Evolutionary conservation across 2,113 vertebrate species (phyloP).

Genomic region (Periophthalmus modestus): DNA sequence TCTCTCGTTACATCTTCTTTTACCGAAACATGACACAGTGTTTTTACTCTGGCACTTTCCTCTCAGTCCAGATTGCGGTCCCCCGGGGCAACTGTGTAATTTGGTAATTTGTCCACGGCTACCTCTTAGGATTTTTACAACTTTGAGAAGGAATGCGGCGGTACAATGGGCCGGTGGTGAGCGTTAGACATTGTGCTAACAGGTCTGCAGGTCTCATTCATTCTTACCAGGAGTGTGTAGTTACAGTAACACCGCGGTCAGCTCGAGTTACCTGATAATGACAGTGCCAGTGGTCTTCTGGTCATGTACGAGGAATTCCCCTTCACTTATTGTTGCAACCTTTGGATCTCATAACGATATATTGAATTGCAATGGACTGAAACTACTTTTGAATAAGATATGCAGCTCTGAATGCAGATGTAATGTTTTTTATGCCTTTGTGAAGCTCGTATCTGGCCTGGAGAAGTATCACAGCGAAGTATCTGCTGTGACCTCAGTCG

Average conservation of each 20-base stretch:
- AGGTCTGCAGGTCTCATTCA: slow-evolving; percentile 48
- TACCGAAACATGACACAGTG: slow-evolving; percentile 75
- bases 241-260: slow-evolving; percentile 54
- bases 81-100: slow-evolving; percentile 53
- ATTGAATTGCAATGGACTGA: slow-evolving; percentile 33
- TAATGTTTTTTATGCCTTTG: background rate
- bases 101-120: slow-evolving; percentile 71
- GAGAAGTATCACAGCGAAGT: slow-evolving; percentile 14
- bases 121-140: slow-evolving; percentile 68
- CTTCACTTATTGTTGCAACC: slow-evolving; percentile 62
- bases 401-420: background rate
- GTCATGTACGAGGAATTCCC: slow-evolving; percentile 75
- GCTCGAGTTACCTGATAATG: slow-evolving; percentile 69
- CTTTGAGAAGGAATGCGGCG: slow-evolving; percentile 69
- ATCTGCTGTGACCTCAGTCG: slow-evolving; percentile 26
- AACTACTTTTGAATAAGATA: slow-evolving; percentile 14
- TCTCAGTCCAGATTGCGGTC: slow-evolving; percentile 61
- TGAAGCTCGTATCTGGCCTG: slow-evolving; percentile 16
- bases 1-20: slow-evolving; percentile 71
- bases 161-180: slow-evolving; percentile 65
- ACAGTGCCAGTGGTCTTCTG: slow-evolving; percentile 44
- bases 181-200: slow-evolving; percentile 53
- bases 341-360: slow-evolving; percentile 43
- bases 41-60: slow-evolving; percentile 71
- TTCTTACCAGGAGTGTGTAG: slow-evolving; percentile 54